Evolutionary conservation across 1,140 invertebrate genomes (phyloP).

Genomic region (Adelges cooleyi): DNA sequence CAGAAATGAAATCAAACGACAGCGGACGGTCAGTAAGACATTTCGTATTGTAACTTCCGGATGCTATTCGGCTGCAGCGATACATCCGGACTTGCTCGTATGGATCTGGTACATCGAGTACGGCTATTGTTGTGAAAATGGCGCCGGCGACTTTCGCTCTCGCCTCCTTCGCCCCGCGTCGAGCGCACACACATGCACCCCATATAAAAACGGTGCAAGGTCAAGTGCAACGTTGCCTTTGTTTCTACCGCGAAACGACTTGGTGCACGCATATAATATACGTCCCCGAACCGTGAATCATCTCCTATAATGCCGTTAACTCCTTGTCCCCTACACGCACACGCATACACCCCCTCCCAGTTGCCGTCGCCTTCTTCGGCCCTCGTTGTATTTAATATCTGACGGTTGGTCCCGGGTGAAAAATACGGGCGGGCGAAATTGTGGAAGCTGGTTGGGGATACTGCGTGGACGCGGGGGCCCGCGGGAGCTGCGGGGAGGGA

Average conservation of each 20-base stretch:
- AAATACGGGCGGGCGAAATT: neutral
- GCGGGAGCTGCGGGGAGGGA: no score
- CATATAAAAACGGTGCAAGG: neutral
- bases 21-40: no score
- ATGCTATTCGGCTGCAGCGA: no score
- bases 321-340: neutral
- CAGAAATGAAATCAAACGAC: no score
- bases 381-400: constrained; percentile 22
- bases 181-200: neutral
- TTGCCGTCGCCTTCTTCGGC: neutral
- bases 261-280: neutral
- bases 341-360: neutral
- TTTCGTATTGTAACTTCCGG: no score
- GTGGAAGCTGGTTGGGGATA: neutral
- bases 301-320: constrained; percentile 21
- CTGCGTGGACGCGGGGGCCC: no score
- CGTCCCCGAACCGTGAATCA: constrained; percentile 17
- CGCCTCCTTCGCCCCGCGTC: neutral
- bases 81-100: no score
- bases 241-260: constrained; percentile 6
- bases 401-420: neutral
- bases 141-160: neutral
- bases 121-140: no score
- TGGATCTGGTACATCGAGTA: no score
- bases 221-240: constrained; percentile 27